phyloP scores from a whole-genome alignment of 2,888 invertebrate genomes.

The Labia minor region DNA sequence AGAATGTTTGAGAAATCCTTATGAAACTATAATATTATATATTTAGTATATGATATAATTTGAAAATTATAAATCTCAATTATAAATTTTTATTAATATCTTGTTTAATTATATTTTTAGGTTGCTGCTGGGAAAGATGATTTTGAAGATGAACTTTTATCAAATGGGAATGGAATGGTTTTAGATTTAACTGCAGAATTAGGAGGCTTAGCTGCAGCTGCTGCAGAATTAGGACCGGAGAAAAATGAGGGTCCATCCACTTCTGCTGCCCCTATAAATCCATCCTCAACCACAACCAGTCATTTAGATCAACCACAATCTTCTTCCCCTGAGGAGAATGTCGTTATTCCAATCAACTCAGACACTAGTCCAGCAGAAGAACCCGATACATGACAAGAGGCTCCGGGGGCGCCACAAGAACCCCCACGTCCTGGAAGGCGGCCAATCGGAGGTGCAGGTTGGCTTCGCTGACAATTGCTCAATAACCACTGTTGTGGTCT shows the following conservation, averaged over 20 bases:
- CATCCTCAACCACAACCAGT: not conserved
- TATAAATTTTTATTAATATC: not conserved
- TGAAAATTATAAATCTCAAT: too few relatives aligned
- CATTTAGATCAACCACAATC: too few relatives aligned
- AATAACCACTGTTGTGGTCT: not conserved
- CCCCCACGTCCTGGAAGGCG: not conserved
- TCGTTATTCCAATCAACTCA: too few relatives aligned
- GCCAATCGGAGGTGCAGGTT: not conserved
- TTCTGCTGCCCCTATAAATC: not conserved
- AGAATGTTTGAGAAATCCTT: too few relatives aligned
- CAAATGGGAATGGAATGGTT: constrained; percentile 28
- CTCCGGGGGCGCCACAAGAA: not conserved
- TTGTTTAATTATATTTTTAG: constrained; percentile 9
- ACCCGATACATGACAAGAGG: not conserved
- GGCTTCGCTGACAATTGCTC: not conserved
- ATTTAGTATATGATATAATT: too few relatives aligned
- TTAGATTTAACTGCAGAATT: constrained; percentile 31
- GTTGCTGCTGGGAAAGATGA: constrained; percentile 24
- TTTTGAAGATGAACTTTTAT: constrained; percentile 22
- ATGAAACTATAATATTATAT: too few relatives aligned
- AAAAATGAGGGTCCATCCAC: not conserved
- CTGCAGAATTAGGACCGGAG: constrained; percentile 36
- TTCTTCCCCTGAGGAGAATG: too few relatives aligned
- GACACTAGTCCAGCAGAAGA: too few relatives aligned
- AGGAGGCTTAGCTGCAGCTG: constrained; percentile 23